Conservation (phyloP, 2,888 invertebrate genomes). For the Chydorus sphaericus region DNA sequence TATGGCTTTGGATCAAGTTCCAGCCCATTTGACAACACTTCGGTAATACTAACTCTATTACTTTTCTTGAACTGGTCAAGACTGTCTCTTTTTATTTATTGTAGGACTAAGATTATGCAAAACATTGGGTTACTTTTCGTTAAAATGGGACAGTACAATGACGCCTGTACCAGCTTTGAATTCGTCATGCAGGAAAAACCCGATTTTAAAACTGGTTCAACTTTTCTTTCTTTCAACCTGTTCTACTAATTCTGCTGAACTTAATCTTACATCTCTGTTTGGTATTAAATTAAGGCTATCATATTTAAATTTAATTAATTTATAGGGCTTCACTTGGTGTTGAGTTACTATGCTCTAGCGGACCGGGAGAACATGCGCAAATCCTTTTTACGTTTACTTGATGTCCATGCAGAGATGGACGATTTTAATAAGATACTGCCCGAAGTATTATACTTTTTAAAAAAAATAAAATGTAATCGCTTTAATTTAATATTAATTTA, state of each 20-base stretch:
- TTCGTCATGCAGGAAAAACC: conserved; percentile 95
- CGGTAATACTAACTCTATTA: conserved; percentile 37
- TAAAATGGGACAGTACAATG: conserved; percentile 88
- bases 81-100: conserved; percentile 17
- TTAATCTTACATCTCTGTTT: neutral
- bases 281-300: neutral
- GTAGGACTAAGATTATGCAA: conserved; percentile 88
- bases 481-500: neutral
- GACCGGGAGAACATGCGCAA: conserved; percentile 87
- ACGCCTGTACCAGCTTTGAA: conserved; percentile 92
- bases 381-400: conserved; percentile 75
- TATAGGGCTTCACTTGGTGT: conserved; percentile 69
- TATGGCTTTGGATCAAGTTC: conserved; percentile 92
- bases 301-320: conserved; percentile 18
- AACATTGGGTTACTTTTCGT: conserved; percentile 92
- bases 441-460: conserved; percentile 23
- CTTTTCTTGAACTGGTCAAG: neutral
- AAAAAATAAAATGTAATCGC: too few species aligned
- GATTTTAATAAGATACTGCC: conserved; percentile 48
- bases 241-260: neutral
- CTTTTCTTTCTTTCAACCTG: neutral
- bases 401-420: conserved; percentile 61
- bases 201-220: conserved; percentile 54
- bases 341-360: conserved; percentile 75
- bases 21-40: conserved; percentile 80